Evolutionary conservation across 2,797 vertebrate species (phyloP), one percentile per base, ranked within the genome.

Genomic region (Geotria australis): DNA sequence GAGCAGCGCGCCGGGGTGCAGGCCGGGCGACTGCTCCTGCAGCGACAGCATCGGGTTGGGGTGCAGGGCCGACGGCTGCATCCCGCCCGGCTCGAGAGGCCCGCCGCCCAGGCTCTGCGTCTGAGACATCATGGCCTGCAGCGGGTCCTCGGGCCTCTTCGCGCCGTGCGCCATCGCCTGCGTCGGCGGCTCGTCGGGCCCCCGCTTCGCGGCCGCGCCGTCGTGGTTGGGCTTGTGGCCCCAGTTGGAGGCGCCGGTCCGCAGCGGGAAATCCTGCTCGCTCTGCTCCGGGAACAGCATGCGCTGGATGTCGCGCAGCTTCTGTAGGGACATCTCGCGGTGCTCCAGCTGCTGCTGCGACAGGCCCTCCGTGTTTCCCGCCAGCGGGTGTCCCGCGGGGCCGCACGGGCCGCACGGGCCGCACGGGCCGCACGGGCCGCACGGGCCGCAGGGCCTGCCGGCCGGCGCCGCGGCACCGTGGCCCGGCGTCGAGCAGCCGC

Each of bases 331-430:
- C 7, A 85, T 81, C 55, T 95, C 85, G 3, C 91, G 74, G 63
- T 95, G 91, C 64, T 96, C 88, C 62, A 96, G 72, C 70, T 98
- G 91, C 70, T 98, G 85, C 69, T 83, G 91, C 11, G 91, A 95
- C 61, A 96, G 77, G 46, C 79, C 75, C 47, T 83, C 81, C 0
- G 70, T 63, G 65, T 68, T 77, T 69, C 76, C 24, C 15, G 24
- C 15, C 24, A 38, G 24, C 24, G 38, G 24, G 24, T 38, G 24
- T 5, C 24, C 24, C 24, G 24, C 24, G 24, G 24, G 24, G 24
- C 24, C 24, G 24, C 24, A 38, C 38, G 24, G 24, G 24, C 15
- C 15, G 15, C 15, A 24, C 24, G 15, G 15, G 15, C 24, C 24
- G 24, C 24, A 38, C 5, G 24, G 24, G 24, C 24, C 24, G 24